Percentiles rank a stretch among this genome's conserved stretches.
Evolutionary conservation across 2,113 vertebrate species (phyloP).

Genomic region (Prunella fulvescens): DNA sequence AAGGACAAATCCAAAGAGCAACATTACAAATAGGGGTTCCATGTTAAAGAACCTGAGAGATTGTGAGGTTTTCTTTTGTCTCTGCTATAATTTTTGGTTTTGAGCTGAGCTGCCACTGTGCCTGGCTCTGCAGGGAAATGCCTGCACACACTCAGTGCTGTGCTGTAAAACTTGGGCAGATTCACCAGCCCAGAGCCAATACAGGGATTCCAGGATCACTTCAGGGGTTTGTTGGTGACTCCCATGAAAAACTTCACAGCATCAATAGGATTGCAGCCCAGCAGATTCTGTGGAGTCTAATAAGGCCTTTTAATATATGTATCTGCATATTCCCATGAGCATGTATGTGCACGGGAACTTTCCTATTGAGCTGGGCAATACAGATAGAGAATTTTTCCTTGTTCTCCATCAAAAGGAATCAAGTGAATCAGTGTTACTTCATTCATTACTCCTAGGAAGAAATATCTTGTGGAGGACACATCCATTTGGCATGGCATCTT

Average conservation of each 20-base stretch:
- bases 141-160: background rate
- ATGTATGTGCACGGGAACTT: background rate
- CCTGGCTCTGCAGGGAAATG: background rate
- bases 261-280: background rate
- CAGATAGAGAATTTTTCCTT: background rate
- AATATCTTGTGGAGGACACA: background rate
- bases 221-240: background rate
- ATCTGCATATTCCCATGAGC: background rate
- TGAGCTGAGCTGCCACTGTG: background rate
- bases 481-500: background rate
- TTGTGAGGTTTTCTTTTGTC: background rate
- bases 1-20: background rate
- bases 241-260: background rate
- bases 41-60: background rate
- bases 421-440: background rate
- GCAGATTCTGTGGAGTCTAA: background rate
- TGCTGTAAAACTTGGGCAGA: background rate
- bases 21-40: background rate
- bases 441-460: background rate
- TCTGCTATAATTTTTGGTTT: background rate
- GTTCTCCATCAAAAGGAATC: background rate
- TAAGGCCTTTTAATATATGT: background rate
- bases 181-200: accelerated
- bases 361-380: background rate
- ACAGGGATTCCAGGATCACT: background rate